These are phyloP conservation scores for Cheirogaleus major DNA, from an alignment of 2,797 vertebrate species.

Conservation along the genomic window DNA sequence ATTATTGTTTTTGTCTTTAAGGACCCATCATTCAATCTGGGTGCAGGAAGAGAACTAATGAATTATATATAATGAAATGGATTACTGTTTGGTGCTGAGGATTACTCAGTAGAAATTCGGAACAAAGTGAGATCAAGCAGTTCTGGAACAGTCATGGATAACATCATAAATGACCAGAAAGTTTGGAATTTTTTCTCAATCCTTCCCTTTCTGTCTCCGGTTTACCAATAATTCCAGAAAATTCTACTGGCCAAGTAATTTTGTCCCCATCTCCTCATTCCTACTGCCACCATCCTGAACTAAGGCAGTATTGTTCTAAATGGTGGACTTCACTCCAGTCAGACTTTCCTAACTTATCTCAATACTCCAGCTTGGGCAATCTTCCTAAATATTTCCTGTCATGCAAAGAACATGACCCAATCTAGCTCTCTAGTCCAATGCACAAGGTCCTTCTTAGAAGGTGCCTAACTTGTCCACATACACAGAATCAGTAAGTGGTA, in stretches of 20 bases:
- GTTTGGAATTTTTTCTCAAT: background rate
- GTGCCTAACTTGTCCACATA: background rate
- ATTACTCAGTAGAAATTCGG: background rate
- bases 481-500: background rate
- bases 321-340: background rate
- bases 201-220: background rate
- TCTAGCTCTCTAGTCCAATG: background rate
- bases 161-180: background rate
- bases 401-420: background rate
- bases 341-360: background rate
- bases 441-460: background rate
- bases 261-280: background rate
- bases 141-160: background rate
- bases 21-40: background rate
- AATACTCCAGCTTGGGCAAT: background rate
- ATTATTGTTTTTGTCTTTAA: background rate
- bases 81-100: background rate
- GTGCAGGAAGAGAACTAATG: background rate
- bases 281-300: background rate
- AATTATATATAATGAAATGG: background rate
- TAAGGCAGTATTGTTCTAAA: background rate
- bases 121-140: background rate
- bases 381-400: background rate
- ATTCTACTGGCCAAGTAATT: background rate
- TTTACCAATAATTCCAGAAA: background rate